Evolutionary conservation across 2,113 vertebrate genomes (phyloP).

Genomic region (Tympanuchus pallidicinctus): DNA sequence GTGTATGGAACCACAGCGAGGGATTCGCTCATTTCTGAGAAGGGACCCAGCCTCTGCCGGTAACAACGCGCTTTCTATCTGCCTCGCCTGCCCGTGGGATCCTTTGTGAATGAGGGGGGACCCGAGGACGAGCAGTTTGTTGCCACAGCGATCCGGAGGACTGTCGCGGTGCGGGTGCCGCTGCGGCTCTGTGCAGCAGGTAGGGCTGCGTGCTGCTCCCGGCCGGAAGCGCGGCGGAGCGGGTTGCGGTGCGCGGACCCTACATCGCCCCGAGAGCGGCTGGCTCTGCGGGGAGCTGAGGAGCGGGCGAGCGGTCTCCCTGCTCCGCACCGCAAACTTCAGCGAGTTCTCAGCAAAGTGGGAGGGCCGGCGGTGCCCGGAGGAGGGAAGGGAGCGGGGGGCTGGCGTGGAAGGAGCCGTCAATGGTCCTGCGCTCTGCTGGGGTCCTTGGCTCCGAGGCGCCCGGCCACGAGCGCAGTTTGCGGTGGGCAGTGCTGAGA

Average conservation of each 20-base stretch:
- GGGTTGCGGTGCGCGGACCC: background rate
- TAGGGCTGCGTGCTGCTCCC: background rate
- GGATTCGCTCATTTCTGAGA: constrained; percentile 64
- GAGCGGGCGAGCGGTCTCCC: background rate
- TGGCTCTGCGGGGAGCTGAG: background rate
- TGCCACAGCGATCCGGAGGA: background rate
- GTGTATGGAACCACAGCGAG: constrained; percentile 56
- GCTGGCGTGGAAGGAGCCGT: background rate
- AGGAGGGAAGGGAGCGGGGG: background rate
- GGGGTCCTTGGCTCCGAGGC: background rate
- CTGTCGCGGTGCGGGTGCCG: background rate
- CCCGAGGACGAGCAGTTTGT: background rate
- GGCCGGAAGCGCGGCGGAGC: no score
- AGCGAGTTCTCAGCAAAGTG: constrained; percentile 70
- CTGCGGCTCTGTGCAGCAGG: constrained; percentile 60
- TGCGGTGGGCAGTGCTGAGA: background rate
- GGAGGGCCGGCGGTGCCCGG: background rate
- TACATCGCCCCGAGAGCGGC: background rate
- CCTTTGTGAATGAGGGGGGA: constrained; percentile 30
- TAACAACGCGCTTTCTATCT: constrained; percentile 65
- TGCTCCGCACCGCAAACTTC: constrained; percentile 69
- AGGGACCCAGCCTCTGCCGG: constrained; percentile 65
- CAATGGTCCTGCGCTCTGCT: accelerated
- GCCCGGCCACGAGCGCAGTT: background rate
- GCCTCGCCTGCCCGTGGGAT: background rate